phyloP scores from a whole-genome alignment of 2,797 vertebrate species.

The Leuciscus waleckii region DNA sequence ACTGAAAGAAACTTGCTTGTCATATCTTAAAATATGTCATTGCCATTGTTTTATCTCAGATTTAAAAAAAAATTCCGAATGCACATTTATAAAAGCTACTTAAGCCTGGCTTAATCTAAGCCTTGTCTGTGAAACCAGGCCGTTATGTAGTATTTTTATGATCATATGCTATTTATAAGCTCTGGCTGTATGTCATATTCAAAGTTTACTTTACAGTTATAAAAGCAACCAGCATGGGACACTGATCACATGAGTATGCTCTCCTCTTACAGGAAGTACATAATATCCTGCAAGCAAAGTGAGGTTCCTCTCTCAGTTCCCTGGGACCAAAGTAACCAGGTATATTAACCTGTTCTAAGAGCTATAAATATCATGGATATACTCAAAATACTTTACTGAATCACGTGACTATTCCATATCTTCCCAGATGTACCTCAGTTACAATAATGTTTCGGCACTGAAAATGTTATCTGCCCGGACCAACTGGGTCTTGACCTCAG shows the following conservation, averaged over 20 bases:
- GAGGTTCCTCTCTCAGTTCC: conserved; percentile 93
- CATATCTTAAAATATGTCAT: too few relatives aligned
- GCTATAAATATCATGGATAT: background rate
- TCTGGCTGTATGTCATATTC: conserved; percentile 2
- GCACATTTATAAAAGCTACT: too few relatives aligned
- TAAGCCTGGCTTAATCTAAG: too few relatives aligned
- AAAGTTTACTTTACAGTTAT: conserved; percentile 11
- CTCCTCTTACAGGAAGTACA: conserved; percentile 86
- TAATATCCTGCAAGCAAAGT: conserved; percentile 89
- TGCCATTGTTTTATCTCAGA: too few relatives aligned
- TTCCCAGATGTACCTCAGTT: conserved; percentile 93
- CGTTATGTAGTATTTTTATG: background rate
- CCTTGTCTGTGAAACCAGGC: too few relatives aligned
- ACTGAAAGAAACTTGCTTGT: too few relatives aligned
- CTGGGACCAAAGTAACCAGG: conserved; percentile 97
- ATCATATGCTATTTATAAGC: conserved; percentile 13
- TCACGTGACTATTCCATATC: background rate
- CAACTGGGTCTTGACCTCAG: conserved; percentile 88
- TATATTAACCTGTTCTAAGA: conserved; percentile 64
- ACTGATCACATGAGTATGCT: conserved; percentile 17
- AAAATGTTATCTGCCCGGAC: conserved; percentile 89
- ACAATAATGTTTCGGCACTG: conserved; percentile 94
- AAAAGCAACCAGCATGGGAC: background rate
- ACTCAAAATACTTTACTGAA: background rate
- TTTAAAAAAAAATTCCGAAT: too few relatives aligned